Evolutionary conservation across 1,140 invertebrate species (phyloP), one percentile per base, ranked within the genome.

Genomic region (Lucilia sericata): DNA sequence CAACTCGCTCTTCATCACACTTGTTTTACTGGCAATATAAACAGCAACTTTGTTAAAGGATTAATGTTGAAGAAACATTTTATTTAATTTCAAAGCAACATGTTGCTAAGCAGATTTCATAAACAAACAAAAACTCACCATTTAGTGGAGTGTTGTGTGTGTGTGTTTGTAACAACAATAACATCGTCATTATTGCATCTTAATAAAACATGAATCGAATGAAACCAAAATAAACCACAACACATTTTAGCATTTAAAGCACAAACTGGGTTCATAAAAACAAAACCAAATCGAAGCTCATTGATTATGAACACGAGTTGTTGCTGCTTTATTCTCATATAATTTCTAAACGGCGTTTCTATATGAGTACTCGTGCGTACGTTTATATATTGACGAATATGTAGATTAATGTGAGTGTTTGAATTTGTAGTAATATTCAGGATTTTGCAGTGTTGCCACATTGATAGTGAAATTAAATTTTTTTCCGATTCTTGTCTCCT

Each of bases 221-320:
- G 30, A 80, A 80, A 80, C 76, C 76, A 49, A 80, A 80, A 80
- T 80, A 49, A 80, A 80, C 76, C 76, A 80, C 76, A 80, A 80
- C 76, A 80, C 76, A 49, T 80, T 80, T 80, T 80, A 80, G 76
- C 76, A 80, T 80, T 80, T 80, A 80, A 76, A 25, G 42, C 47
- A 49, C 42, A 80, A 80, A 80, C 47, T 80, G 42, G 76, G 76
- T 80, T 49, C 76, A 80, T 49, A 80, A 70, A 70, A 70, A 80
- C 42, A 80, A 80, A 80, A 49, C 76, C 76, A 42, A 80, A 42
- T 42, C 42, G 42, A 42, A 80, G 76, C 76, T 80, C 42, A 80
- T 80, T 80, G 76, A 80, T 80, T 80, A 80, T 80, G 76, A 49
- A 49, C 42, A 80, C 76, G 42, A 49, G 76, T 80, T 78, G 8